Conservation (phyloP, 2,888 invertebrate genomes). For the Acronicta alni region DNA sequence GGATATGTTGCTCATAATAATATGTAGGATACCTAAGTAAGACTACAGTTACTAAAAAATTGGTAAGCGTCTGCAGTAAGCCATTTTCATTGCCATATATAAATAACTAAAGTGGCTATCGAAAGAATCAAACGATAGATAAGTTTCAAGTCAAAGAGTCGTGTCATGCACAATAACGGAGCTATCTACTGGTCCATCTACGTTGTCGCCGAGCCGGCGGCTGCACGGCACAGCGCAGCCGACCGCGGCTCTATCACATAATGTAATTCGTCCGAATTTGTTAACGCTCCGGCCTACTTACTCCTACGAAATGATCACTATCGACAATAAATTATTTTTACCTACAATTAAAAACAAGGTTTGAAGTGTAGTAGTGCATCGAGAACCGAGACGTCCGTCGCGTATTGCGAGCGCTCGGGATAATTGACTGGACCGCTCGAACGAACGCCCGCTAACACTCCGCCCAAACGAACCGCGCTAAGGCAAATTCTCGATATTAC, state of each 20-base stretch:
- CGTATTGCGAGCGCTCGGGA: slow-evolving; percentile 74
- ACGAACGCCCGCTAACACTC: slow-evolving; percentile 68
- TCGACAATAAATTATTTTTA: slow-evolving; percentile 86
- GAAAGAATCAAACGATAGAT: slow-evolving; percentile 65
- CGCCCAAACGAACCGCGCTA: slow-evolving; percentile 79
- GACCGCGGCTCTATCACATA: slow-evolving; percentile 82
- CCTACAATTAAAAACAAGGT: slow-evolving; percentile 86
- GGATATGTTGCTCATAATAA: slow-evolving; percentile 82
- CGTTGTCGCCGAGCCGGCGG: slow-evolving; percentile 73
- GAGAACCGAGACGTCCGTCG: slow-evolving; percentile 72
- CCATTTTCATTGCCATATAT: slow-evolving; percentile 66
- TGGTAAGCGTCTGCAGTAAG: slow-evolving; percentile 75
- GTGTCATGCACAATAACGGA: slow-evolving; percentile 72
- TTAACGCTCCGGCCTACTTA: slow-evolving; percentile 88
- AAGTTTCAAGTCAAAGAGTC: slow-evolving; percentile 66
- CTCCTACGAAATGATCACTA: slow-evolving; percentile 87
- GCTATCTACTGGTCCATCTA: slow-evolving; percentile 61
- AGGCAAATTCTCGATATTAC: slow-evolving; percentile 83
- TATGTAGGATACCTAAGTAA: slow-evolving; percentile 67
- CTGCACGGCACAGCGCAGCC: slow-evolving; percentile 70
- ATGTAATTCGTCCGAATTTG: slow-evolving; percentile 87
- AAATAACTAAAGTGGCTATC: slow-evolving; percentile 70
- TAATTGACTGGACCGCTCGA: slow-evolving; percentile 86
- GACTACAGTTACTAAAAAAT: slow-evolving; percentile 69
- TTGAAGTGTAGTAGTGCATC: slow-evolving; percentile 82